A percentile compares a stretch with the other conserved stretches of the same genome.
Evolutionary conservation across 1,140 invertebrate species (phyloP).

Genomic region (Microplitis demolitor): DNA sequence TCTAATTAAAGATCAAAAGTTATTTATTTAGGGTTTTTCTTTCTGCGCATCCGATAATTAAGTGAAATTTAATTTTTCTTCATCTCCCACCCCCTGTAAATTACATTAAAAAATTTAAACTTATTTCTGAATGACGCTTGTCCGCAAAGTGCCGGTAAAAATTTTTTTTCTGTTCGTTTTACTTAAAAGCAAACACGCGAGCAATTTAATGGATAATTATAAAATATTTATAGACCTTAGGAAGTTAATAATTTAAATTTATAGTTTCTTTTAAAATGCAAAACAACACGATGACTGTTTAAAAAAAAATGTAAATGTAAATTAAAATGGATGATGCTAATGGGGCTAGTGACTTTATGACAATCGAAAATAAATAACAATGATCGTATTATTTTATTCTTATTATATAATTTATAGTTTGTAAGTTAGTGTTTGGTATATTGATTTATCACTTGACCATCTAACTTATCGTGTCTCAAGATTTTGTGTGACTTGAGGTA

Average conservation of each 20-base stretch:
- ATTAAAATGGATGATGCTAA: background rate
- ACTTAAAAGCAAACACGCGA: constrained; percentile 16
- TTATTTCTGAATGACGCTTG: no score
- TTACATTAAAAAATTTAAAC: no score
- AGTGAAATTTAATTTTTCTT: no score
- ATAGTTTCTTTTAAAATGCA: background rate
- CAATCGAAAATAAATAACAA: background rate
- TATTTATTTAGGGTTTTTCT: no score
- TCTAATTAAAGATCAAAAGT: no score
- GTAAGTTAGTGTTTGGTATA: background rate
- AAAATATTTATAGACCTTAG: constrained; percentile 22
- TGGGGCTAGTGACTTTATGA: background rate
- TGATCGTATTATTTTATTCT: background rate
- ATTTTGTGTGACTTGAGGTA: constrained; percentile 7
- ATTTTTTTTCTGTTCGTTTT: constrained; percentile 11
- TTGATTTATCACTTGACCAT: background rate
- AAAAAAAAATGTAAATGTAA: background rate
- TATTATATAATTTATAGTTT: background rate
- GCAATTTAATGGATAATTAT: constrained; percentile 26
- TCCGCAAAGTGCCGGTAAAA: background rate
- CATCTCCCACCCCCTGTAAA: no score
- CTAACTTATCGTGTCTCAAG: constrained; percentile 1
- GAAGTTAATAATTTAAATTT: background rate
- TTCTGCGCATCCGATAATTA: no score
- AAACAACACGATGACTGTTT: background rate